phyloP scores from a whole-genome alignment of 2,113 vertebrate species.

The Puntigrus tetrazona region DNA sequence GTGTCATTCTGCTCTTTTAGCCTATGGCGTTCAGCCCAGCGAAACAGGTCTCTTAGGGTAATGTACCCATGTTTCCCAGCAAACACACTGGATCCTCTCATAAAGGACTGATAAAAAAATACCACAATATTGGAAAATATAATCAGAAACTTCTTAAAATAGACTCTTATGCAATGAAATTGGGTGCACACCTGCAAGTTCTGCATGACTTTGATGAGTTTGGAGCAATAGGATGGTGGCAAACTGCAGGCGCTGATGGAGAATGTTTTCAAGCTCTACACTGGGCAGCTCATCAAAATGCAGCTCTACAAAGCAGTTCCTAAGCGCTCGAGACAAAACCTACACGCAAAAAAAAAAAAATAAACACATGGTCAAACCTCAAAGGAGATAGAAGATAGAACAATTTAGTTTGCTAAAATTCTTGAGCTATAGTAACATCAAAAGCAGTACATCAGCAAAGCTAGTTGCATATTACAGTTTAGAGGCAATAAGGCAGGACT shows the following conservation, averaged over 20 bases:
- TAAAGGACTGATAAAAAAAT: slow-evolving; percentile 79
- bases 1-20: slow-evolving; percentile 81
- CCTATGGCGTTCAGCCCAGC: slow-evolving; percentile 94
- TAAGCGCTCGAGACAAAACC: slow-evolving; percentile 95
- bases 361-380: background rate
- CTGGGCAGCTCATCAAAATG: slow-evolving; percentile 96
- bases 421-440: background rate
- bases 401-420: background rate
- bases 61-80: slow-evolving; percentile 97
- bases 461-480: background rate
- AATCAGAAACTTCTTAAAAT: background rate
- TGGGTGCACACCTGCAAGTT: slow-evolving; percentile 84
- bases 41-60: slow-evolving; percentile 93
- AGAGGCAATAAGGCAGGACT: too few species aligned
- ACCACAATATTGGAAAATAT: slow-evolving; percentile 22
- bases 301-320: slow-evolving; percentile 95
- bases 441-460: background rate
- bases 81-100: slow-evolving; percentile 92
- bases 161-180: background rate
- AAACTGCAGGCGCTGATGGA: slow-evolving; percentile 90
- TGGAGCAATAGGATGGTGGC: slow-evolving; percentile 91
- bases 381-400: background rate
- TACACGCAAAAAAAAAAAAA: slow-evolving; percentile 62
- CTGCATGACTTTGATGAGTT: slow-evolving; percentile 92
- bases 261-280: slow-evolving; percentile 88